These are phyloP conservation scores for Catharus ustulatus DNA, from an alignment of 2,797 vertebrate species.

Conservation along the genomic window DNA sequence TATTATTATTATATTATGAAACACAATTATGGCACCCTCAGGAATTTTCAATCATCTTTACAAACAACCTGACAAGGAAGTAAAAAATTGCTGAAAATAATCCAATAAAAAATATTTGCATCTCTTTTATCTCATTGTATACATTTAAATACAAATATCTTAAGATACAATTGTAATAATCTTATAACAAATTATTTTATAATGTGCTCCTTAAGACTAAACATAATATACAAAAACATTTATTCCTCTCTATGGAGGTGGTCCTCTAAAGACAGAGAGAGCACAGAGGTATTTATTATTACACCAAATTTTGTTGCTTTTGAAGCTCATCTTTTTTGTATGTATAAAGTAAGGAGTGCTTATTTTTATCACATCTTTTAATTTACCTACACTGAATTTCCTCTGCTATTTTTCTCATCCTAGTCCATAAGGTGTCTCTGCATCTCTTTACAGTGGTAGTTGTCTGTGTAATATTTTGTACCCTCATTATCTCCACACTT, in stretches of 20 bases:
- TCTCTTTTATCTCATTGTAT: not conserved
- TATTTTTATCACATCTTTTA: not conserved
- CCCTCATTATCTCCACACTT: not conserved
- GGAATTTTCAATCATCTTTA: constrained; percentile 1
- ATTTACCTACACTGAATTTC: not conserved
- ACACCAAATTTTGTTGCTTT: not conserved
- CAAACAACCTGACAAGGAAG: not conserved
- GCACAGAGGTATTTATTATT: not conserved
- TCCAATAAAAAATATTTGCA: not conserved
- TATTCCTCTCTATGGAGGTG: not conserved
- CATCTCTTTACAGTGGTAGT: not conserved
- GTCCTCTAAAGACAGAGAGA: not conserved
- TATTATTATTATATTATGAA: not conserved
- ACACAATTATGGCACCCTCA: not conserved
- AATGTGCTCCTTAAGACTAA: not conserved
- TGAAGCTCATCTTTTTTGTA: not conserved
- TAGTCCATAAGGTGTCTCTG: not conserved
- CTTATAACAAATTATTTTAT: not conserved
- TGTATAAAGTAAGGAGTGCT: not conserved
- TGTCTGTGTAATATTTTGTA: not conserved
- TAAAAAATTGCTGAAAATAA: not conserved
- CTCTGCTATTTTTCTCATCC: not conserved
- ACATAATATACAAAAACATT: not conserved
- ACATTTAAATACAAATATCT: not conserved
- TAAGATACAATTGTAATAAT: not conserved